Percentiles rank a stretch among this genome's conserved stretches.
Conservation (phyloP, 2,888 invertebrate species). For the Dione vanillae region DNA sequence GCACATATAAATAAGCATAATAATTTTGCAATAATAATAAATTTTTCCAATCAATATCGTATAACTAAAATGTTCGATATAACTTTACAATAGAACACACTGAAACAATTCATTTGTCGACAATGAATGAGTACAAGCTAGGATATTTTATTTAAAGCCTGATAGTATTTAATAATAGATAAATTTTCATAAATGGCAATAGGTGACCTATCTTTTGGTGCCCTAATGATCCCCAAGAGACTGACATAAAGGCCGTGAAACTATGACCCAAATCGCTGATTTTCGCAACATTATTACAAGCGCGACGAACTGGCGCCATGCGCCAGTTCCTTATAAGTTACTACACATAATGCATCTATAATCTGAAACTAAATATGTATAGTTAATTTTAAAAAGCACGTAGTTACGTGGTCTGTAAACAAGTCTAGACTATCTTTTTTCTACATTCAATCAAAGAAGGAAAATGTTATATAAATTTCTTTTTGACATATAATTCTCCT, state of each 20-base stretch:
- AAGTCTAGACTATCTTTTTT: no score
- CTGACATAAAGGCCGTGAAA: constrained; percentile 70
- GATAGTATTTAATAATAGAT: background rate
- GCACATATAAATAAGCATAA: constrained; percentile 33
- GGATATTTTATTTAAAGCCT: background rate
- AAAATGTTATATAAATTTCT: no score
- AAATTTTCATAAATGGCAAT: constrained; percentile 29
- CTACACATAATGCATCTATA: constrained; percentile 9
- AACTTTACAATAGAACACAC: no score
- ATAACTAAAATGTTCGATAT: no score
- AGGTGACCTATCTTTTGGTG: constrained; percentile 40
- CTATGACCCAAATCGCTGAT: constrained; percentile 69
- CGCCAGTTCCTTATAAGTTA: constrained; percentile 25
- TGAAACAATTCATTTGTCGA: no score
- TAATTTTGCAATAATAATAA: background rate
- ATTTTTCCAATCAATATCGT: no score
- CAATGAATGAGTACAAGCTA: background rate
- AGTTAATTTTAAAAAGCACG: background rate
- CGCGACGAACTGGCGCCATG: constrained; percentile 68
- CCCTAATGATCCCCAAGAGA: constrained; percentile 53
- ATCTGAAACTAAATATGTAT: background rate
- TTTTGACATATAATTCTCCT: background rate
- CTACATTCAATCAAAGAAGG: no score
- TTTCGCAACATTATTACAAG: constrained; percentile 62
- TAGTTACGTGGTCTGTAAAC: background rate